Evolutionary conservation across 2,113 vertebrate genomes (phyloP).

Genomic region (Pachycephala philippinensis): DNA sequence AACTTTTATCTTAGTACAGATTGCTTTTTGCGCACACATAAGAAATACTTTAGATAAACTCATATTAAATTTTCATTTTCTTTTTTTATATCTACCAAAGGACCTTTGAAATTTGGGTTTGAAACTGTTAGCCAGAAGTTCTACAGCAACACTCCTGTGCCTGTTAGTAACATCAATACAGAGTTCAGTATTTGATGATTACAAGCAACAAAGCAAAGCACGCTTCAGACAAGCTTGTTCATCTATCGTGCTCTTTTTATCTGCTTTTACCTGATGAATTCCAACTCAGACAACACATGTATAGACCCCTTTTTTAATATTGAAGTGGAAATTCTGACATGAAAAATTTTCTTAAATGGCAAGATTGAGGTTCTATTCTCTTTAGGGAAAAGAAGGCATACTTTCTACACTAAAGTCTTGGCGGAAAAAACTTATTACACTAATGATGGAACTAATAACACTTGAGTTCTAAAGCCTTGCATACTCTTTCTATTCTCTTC

Average conservation of each 20-base stretch:
- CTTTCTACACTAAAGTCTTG: background rate
- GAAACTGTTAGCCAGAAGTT: background rate
- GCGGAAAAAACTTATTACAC: background rate
- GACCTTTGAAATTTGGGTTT: background rate
- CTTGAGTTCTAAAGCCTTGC: background rate
- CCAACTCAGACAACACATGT: background rate
- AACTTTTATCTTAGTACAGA: background rate
- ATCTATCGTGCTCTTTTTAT: background rate
- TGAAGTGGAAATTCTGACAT: background rate
- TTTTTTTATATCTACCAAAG: background rate
- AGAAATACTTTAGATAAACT: background rate
- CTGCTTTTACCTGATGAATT: background rate
- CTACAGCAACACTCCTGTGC: background rate
- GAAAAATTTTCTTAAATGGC: background rate
- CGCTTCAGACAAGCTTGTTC: background rate
- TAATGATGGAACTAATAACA: background rate
- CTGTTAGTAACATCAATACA: background rate
- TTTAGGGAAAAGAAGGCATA: background rate
- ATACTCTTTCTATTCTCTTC: background rate
- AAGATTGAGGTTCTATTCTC: background rate
- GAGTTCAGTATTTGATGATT: background rate
- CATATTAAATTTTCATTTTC: background rate
- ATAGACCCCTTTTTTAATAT: background rate
- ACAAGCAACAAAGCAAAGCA: background rate
- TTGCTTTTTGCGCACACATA: background rate